Base-by-base conservation (phyloP, 92 coral and sea anemone genomes). In the Chrysogorgia sp. region DNA sequence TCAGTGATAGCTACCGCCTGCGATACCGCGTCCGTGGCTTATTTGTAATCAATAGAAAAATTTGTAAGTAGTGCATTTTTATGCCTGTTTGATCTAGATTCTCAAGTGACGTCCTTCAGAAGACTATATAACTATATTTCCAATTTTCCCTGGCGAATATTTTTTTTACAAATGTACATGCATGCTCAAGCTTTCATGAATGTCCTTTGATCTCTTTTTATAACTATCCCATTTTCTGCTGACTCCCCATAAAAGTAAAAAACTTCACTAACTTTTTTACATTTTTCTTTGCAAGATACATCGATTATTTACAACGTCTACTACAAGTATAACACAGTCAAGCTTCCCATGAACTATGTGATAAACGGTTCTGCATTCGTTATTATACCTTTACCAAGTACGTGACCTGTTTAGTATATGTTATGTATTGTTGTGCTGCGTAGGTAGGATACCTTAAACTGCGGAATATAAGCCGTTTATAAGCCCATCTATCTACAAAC, bases 361-460 rank as follows among this genome's bases (percentile, higher is more conserved):
- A 64, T 40, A 34, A 26, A 26, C 35, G 88, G 89, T 13, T 65
- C 91, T 23, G 96, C 91, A 60, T 83, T 80, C 35, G 74, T 84
- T 63, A 63, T 90, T 49, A 23, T 61, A 30, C 91, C 91, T 15
- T 56, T 34, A 22, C 79, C 75, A 77, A 87, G 96, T 90, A 50
- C 25, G 96, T 81, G 55, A n/a, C n/a, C n/a, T n/a, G n/a, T n/a
- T 29, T 8, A 24, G 21, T 12, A 35, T 28, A 17, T 64, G 65
- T 23, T 40, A 13, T n/a, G 9, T 40, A 58, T 1, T 25, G 41
- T 32, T 58, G 12, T 10, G 13, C 2, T 19, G n/a, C n/a, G 23
- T 19, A 19, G 19, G 2, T 19, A 4, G 5, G 23, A 2, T 19
- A 52, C 5, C 58, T 19, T 2, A 52, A 52, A 12, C 5, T 4